Base-by-base conservation (phyloP, 2,888 invertebrate species). In the Archaeoteleia sp. region DNA sequence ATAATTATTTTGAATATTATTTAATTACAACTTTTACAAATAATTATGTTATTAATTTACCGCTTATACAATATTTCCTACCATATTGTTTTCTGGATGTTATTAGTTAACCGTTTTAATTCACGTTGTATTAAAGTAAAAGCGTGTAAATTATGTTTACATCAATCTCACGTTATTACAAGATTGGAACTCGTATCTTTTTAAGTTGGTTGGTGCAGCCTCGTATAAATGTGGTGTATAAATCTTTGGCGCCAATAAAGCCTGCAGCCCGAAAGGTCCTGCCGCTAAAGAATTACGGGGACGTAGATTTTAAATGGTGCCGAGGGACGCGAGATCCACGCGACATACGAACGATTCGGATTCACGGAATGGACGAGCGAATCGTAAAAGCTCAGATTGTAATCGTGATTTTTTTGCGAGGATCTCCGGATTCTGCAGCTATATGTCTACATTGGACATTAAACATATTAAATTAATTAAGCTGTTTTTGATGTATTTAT, bases 321-420 rank as follows among this genome's bases (percentile, higher is more conserved):
- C 55, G 29, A 37, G 43, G 63, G 49, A 63, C 49, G 32, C 29
- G 30, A 14, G 43, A 27, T 14, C 35, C 20, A 30, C 35, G 23
- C 49, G 43, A 35, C 29, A 23, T 29, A 25, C 42, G 65, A 43
- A 40, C 48, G 30, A 55, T 46, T 58, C 45, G 60, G 43, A 51
- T 57, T 27, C 65, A 17, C 23, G 27, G 30, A 54, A 12, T 23
- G 66, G 60, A 62, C 58, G 62, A 62, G 53, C 34, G 25, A 25
- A 25, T 25, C 27, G 42, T 39, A 20, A 20, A 42, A 10, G 42
- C 12, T 27, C 27, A 40, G 53, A 70, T 72, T 75, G 75, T 77
- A 78, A 78, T 78, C 75, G 75, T 67, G 67, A 77, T 78, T 78
- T 80, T 78, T 15, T 8, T 5, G n/a, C 20, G 20, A 20, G 20